A percentile compares a stretch with the other conserved stretches of the same genome.
Evolutionary conservation across 2,113 vertebrate species (phyloP).

Genomic region (Mobula hypostoma): DNA sequence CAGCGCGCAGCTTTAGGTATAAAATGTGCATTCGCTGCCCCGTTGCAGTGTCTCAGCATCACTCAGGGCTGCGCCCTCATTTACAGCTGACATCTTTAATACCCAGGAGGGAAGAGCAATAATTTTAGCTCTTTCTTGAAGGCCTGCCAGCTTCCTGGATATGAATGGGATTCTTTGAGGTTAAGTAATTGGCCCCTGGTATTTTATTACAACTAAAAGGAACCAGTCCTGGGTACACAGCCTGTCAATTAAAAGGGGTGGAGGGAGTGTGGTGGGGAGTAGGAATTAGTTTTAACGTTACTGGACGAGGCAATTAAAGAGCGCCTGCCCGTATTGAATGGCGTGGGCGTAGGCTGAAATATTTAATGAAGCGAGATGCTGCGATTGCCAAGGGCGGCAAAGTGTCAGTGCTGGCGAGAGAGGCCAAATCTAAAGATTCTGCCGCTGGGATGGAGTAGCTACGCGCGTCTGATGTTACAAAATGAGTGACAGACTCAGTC

Average conservation of each 20-base stretch:
- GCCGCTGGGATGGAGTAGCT: no score
- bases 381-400: background rate
- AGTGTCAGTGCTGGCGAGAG: no score
- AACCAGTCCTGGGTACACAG: background rate
- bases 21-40: background rate
- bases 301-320: slow-evolving; percentile 9
- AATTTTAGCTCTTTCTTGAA: background rate
- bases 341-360: background rate
- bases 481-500: background rate
- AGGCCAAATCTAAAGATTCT: no score
- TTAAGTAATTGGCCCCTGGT: background rate
- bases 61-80: background rate
- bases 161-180: background rate
- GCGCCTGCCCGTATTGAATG: background rate
- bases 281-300: background rate
- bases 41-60: background rate
- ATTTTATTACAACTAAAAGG: background rate
- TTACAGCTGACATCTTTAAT: background rate
- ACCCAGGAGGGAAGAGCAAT: background rate
- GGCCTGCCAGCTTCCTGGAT: background rate
- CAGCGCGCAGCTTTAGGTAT: background rate
- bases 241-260: background rate
- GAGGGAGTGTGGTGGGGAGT: no score
- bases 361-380: background rate
- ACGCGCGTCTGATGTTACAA: no score